Evolutionary conservation across 1,140 invertebrate species (phyloP).

Genomic region (Aphelenchoides avenae): DNA sequence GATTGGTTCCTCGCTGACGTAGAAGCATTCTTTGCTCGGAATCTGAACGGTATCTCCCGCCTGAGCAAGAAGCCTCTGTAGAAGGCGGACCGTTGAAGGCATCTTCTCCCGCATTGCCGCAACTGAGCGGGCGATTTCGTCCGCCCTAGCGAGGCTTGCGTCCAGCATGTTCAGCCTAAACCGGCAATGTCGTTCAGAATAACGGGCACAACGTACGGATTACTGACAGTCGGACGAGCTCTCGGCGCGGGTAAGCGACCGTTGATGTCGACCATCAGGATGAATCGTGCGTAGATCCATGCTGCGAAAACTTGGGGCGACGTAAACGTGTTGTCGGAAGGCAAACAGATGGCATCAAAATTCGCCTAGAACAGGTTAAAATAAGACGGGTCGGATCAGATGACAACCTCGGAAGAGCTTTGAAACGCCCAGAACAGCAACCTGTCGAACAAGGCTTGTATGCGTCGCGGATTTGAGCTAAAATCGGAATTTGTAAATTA

Average conservation of each 20-base stretch:
- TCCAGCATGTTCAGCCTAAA: conserved; percentile 1
- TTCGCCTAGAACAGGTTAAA: neutral
- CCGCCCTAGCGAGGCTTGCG: conserved; percentile 18
- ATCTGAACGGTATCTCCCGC: neutral
- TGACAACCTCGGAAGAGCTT: neutral
- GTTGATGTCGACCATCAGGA: conserved; percentile 21
- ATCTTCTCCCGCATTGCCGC: conserved; percentile 10
- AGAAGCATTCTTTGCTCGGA: conserved; percentile 20
- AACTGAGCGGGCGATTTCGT: conserved; percentile 4
- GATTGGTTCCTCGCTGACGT: conserved; percentile 2
- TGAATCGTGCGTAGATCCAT: conserved; percentile 27
- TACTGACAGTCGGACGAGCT: conserved; percentile 25
- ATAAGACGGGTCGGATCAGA: neutral
- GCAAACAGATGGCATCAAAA: neutral
- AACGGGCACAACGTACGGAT: conserved; percentile 20
- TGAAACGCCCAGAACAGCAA: conserved; percentile 16
- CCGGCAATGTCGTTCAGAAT: neutral
- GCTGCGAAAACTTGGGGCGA: conserved; percentile 5
- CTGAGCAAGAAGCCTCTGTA: neutral
- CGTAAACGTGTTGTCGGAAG: neutral
- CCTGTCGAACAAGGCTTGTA: conserved; percentile 13
- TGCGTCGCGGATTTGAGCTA: conserved; percentile 16
- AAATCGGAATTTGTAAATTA: conserved; percentile 13
- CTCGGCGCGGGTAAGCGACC: conserved; percentile 21
- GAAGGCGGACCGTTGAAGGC: conserved; percentile 11